Base-by-base conservation (phyloP, 2,113 vertebrate species). In the Corythaeola cristata region DNA sequence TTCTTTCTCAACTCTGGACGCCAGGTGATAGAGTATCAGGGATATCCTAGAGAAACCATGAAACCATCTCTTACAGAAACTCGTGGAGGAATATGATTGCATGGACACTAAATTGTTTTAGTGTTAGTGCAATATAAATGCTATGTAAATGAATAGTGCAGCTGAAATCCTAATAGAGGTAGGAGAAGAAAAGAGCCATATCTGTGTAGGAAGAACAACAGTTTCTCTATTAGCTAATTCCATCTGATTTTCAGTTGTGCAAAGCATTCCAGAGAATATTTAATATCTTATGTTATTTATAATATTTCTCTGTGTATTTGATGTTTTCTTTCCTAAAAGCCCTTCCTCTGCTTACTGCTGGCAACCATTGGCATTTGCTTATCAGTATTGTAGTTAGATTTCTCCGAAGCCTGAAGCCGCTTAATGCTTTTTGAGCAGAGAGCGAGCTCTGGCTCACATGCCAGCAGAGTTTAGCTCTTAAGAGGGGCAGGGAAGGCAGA, bases 151-250 rank as follows among this genome's bases (percentile, higher is more conserved):
- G 5, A 76, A 85, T 73, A 79, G 83, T 89, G 67, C 62, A 91
- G 62, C 55, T 90, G 67, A 66, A 91, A 83, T 89, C 39, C 85
- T 96, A 88, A 93, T 82, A 96, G 76, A 74, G 13, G n/a, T 35
- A 79, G 55, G 15, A 88, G 50, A 93, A 96, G 71, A 94, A 92
- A 85, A 89, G 89, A 95, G 12, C 45, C 32, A 6, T 90, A 78
- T 75, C 60, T 81, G 60, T 81, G 84, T 85, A 89, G 84, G 72
- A 96, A 86, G 72, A 92, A 77, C 28, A 1, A 3, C 78, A 79
- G 18, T n/a, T 83, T 27, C 62, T 82, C 22, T 89, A 14, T 72
- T 90, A 79, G 53, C 7, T 85, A 69, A 80, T 59, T 73, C 32
- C 30, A 53, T 55, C 30, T 64, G 85, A 75, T 82, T 93, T 94